Evolutionary conservation across 2,113 vertebrate species (phyloP).

Genomic region (Mormoops blainvillei): DNA sequence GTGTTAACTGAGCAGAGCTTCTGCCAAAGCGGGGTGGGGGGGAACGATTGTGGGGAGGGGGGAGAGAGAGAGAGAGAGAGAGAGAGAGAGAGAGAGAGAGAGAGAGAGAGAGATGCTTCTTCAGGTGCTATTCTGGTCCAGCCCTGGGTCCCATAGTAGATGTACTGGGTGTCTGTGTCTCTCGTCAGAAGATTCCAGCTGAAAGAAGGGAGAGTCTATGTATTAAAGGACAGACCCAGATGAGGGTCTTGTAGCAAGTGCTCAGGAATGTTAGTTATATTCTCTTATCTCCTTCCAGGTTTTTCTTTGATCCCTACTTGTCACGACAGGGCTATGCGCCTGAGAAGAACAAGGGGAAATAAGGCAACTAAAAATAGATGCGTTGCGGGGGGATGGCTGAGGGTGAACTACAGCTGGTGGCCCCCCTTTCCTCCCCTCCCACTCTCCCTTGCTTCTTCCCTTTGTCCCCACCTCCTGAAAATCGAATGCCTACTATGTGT

Average conservation of each 20-base stretch:
- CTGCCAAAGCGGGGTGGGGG: not conserved
- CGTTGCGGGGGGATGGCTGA: not conserved
- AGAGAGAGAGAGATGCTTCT: no score
- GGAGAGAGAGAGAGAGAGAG: not conserved
- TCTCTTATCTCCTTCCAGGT: not conserved
- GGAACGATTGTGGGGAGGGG: no score
- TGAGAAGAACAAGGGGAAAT: not conserved
- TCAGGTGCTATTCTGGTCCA: no score
- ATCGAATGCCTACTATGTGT: not conserved
- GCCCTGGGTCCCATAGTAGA: rapidly evolving
- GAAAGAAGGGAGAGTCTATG: not conserved
- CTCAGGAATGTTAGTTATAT: not conserved
- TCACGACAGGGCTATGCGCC: not conserved
- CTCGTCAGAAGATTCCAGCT: not conserved
- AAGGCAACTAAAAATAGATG: not conserved
- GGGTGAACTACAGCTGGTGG: rapidly evolving
- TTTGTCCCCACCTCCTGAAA: not conserved
- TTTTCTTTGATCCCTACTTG: not conserved
- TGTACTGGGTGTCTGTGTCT: not conserved
- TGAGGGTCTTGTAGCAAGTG: not conserved
- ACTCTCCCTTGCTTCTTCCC: not conserved
- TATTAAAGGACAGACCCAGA: not conserved
- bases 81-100: not conserved
- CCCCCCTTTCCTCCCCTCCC: not conserved
- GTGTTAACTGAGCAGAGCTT: not conserved